phyloP scores from a whole-genome alignment of 2,113 vertebrate genomes.

The Anas platyrhynchos region DNA sequence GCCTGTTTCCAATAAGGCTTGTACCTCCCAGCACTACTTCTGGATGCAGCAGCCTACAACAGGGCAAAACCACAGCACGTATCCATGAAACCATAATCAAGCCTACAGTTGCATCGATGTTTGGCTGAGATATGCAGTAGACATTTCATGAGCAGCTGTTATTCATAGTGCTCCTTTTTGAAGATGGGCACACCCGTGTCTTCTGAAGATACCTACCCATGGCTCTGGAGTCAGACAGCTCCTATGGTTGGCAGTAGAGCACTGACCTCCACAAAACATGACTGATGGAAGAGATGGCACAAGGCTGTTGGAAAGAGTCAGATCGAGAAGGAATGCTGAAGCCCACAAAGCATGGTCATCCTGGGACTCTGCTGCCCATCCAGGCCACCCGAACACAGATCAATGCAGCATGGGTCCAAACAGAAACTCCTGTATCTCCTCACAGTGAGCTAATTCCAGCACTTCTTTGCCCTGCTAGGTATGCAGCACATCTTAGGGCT shows the following conservation, averaged over 20 bases:
- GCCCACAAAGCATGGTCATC: neutral
- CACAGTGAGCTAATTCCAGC: neutral
- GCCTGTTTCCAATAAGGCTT: neutral
- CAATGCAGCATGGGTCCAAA: neutral
- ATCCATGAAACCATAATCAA: neutral
- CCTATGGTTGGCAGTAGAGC: neutral
- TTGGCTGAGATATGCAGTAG: neutral
- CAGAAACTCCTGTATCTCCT: neutral
- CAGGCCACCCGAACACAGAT: neutral
- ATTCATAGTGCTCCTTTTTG: neutral
- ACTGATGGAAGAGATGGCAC: neutral
- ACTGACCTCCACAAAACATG: neutral
- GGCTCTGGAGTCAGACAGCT: neutral
- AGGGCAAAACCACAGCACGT: neutral
- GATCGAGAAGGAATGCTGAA: neutral
- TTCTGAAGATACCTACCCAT: neutral
- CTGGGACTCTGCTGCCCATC: neutral
- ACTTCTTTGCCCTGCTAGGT: neutral
- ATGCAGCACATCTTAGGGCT: neutral
- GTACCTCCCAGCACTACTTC: neutral
- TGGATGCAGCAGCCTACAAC: too few species aligned
- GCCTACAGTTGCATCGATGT: neutral
- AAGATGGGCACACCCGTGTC: neutral
- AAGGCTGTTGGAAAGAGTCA: neutral
- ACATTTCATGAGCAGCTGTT: neutral